Conservation (phyloP, 2,113 vertebrate species). For the Scortum barcoo region DNA sequence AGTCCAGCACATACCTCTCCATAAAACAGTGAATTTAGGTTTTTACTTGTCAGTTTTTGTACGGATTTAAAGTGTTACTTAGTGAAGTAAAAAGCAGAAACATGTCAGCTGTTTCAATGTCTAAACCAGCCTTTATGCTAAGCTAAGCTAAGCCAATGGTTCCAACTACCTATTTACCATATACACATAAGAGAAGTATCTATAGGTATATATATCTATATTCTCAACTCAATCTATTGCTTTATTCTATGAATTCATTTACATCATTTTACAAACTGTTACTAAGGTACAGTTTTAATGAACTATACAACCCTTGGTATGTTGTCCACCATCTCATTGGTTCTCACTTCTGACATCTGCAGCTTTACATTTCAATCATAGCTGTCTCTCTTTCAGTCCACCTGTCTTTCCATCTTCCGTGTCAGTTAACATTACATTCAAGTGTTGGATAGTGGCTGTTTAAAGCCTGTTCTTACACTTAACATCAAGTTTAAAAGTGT, state of each 20-base stretch:
- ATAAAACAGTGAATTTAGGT: not conserved
- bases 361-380: constrained; percentile 58
- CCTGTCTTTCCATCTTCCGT: constrained; percentile 68
- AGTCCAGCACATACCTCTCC: not conserved
- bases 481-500: constrained; percentile 37
- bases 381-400: constrained; percentile 63
- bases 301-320: constrained; percentile 20
- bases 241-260: not conserved
- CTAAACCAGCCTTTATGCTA: not conserved
- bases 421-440: constrained; percentile 50
- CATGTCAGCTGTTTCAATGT: not conserved
- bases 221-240: not conserved
- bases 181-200: not conserved
- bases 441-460: constrained; percentile 13
- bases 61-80: not conserved
- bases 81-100: not conserved
- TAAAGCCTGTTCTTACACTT: constrained; percentile 37
- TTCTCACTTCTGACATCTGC: constrained; percentile 51
- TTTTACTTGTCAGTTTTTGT: not conserved
- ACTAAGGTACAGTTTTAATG: not conserved
- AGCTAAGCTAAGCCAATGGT: not conserved
- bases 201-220: too few species aligned
- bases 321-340: constrained; percentile 30
- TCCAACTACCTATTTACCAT: not conserved
- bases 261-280: not conserved